Percentiles rank a stretch among this genome's conserved stretches.
Evolutionary conservation across 2,113 vertebrate species (phyloP).

Genomic region (Zeus faber): DNA sequence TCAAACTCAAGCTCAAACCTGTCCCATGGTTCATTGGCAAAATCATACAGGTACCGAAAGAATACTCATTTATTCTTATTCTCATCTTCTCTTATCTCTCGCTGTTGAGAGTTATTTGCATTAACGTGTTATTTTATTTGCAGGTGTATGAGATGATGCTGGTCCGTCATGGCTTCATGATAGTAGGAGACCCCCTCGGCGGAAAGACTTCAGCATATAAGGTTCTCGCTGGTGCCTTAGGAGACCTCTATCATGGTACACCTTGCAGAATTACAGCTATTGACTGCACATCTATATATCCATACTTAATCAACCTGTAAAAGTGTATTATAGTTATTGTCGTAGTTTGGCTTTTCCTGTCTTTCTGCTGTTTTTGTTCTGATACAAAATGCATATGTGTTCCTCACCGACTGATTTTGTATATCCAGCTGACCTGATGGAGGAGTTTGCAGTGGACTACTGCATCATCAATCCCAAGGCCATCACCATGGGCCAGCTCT

Average conservation of each 20-base stretch:
- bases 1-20: conserved; percentile 83
- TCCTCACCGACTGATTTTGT: background rate
- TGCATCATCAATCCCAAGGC: conserved; percentile 89
- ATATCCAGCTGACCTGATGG: conserved; percentile 75
- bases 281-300: no score
- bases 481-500: conserved; percentile 90
- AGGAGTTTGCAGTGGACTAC: conserved; percentile 86
- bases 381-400: no score
- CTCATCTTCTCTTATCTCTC: background rate
- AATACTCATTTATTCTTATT: no score
- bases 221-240: conserved; percentile 82
- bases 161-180: conserved; percentile 93
- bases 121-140: conserved; percentile 3
- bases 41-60: conserved; percentile 87
- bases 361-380: no score
- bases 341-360: no score
- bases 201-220: conserved; percentile 89
- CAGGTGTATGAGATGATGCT: conserved; percentile 96
- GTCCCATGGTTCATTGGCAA: conserved; percentile 92
- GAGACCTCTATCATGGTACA: conserved; percentile 78
- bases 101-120: background rate
- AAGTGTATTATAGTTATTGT: no score
- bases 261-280: no score
- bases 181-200: conserved; percentile 86
- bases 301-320: background rate